These are phyloP conservation scores for Glaucidium brasilianum DNA, from an alignment of 2,113 vertebrate species.

Conservation along the genomic window DNA sequence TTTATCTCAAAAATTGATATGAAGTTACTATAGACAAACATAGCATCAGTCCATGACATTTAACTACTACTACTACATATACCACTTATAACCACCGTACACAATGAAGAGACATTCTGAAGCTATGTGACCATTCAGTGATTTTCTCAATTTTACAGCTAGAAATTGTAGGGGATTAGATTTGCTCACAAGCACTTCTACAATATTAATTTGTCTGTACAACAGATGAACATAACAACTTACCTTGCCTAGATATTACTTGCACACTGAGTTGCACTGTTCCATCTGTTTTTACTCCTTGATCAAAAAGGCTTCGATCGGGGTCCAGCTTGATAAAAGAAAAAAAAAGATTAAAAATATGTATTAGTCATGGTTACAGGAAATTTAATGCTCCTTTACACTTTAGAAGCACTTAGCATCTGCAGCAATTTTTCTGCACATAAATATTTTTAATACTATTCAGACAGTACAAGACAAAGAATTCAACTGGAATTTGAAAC, in stretches of 20 bases:
- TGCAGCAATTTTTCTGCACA: background rate
- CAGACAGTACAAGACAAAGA: background rate
- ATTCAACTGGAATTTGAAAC: background rate
- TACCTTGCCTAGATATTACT: slow-evolving; percentile 95
- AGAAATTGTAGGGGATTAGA: background rate
- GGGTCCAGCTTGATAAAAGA: slow-evolving; percentile 84
- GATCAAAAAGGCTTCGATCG: slow-evolving; percentile 96
- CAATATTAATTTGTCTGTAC: background rate
- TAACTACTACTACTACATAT: too few relatives aligned
- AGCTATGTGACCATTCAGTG: background rate
- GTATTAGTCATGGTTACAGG: background rate
- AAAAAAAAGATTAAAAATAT: background rate
- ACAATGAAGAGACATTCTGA: background rate
- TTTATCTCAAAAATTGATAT: background rate
- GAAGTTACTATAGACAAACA: background rate
- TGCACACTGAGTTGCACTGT: slow-evolving; percentile 97
- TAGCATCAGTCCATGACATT: background rate
- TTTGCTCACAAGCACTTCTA: background rate
- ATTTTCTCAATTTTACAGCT: background rate
- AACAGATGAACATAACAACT: background rate
- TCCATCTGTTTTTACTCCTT: slow-evolving; percentile 98
- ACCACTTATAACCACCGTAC: background rate
- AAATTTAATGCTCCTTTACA: background rate
- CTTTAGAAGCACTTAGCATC: background rate
- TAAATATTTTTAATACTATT: background rate